Conservation (phyloP, 2,888 invertebrate genomes). For the Drosophila nr. medialis region DNA sequence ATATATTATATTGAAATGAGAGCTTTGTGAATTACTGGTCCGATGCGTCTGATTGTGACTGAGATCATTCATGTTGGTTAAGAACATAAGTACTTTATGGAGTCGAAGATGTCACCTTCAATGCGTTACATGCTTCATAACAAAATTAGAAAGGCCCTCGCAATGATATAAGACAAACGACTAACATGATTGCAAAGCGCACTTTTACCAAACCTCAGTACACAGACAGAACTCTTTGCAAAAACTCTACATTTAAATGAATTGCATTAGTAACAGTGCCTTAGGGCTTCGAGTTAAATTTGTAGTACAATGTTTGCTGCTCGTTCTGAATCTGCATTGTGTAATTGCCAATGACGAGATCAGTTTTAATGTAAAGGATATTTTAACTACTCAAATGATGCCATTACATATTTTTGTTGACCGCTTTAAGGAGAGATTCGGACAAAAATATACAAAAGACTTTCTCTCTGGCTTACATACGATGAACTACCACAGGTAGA, state of each 20-base stretch:
- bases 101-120: neutral
- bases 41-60: neutral
- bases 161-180: neutral
- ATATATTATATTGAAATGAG: neutral
- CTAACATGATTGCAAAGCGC: neutral
- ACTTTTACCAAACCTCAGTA: slow-evolving; percentile 11
- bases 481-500: slow-evolving; percentile 52
- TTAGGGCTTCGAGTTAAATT: neutral
- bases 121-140: neutral
- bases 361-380: slow-evolving; percentile 46
- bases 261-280: neutral
- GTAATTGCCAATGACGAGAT: slow-evolving; percentile 3
- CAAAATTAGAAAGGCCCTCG: neutral
- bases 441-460: slow-evolving; percentile 15
- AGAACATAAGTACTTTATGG: neutral
- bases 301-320: slow-evolving; percentile 1
- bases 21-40: neutral
- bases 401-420: slow-evolving; percentile 37
- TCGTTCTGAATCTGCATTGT: neutral
- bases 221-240: slow-evolving; percentile 6
- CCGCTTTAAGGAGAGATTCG: neutral
- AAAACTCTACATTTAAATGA: slow-evolving; percentile 8
- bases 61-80: neutral
- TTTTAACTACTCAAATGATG: slow-evolving; percentile 47
- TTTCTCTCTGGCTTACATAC: slow-evolving; percentile 28